Percentiles rank a stretch among this genome's conserved stretches.
Conservation (phyloP, 2,113 vertebrate genomes). For the Gymnobelideus leadbeateri region DNA sequence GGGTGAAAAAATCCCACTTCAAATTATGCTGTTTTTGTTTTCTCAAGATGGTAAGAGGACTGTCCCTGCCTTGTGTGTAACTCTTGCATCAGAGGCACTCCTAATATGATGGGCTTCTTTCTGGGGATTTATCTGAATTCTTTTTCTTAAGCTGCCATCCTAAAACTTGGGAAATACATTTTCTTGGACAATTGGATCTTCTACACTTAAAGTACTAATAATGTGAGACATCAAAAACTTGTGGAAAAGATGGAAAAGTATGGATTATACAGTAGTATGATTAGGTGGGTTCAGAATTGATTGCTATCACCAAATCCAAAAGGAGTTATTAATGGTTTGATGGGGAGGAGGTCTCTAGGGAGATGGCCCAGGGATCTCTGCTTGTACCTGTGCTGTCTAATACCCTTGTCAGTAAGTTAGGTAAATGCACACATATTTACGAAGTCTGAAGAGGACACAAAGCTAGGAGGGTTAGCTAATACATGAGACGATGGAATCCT, state of each 20-base stretch:
- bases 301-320: neutral
- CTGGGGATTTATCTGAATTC: neutral
- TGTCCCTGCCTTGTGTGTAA: conserved; percentile 16
- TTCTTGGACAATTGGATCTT: neutral
- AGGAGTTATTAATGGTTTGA: neutral
- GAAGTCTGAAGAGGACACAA: neutral
- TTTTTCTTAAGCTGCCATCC: neutral
- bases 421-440: neutral
- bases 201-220: neutral
- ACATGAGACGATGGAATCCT: neutral
- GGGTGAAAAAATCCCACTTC: conserved; percentile 32
- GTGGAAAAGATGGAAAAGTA: neutral
- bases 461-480: neutral
- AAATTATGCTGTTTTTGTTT: conserved; percentile 41
- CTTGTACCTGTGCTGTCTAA: too few relatives aligned
- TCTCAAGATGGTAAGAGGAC: conserved; percentile 19
- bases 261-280: neutral
- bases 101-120: neutral
- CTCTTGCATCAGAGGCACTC: neutral
- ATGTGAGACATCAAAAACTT: neutral
- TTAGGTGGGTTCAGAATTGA: neutral
- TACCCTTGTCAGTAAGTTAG: neutral
- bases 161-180: neutral
- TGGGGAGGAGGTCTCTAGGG: neutral
- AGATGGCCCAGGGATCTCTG: neutral